Percentiles rank a stretch among this genome's conserved stretches.
Evolutionary conservation across 2,888 invertebrate genomes (phyloP).

Genomic region (Vesta saturnalis): DNA sequence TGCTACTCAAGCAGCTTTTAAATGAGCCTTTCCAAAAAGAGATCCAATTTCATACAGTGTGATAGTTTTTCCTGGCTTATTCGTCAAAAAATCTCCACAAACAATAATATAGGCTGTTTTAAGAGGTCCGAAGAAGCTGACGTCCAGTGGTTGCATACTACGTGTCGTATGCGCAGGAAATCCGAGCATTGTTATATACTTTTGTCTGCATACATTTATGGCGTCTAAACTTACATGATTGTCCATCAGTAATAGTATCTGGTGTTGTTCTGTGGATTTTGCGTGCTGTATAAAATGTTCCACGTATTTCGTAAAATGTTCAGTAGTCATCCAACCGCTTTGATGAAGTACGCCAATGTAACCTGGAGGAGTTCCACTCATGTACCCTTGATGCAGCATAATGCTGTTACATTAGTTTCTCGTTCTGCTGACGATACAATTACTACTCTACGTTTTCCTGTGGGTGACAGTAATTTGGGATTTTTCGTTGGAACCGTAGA

Average conservation of each 20-base stretch:
- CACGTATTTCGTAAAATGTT: not conserved
- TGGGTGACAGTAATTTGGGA: not conserved
- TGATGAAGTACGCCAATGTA: not conserved
- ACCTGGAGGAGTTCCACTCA: not conserved
- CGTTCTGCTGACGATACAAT: not conserved
- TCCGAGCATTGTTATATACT: not conserved
- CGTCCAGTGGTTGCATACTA: constrained; percentile 42
- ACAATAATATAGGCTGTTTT: constrained; percentile 36
- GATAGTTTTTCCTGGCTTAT: not conserved
- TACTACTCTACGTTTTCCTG: not conserved
- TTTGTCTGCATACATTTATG: not conserved
- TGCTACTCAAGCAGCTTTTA: not conserved
- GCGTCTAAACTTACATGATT: not conserved
- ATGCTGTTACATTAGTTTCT: not conserved
- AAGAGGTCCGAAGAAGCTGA: too few relatives aligned
- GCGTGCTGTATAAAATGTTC: not conserved
- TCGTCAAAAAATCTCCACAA: constrained; percentile 31
- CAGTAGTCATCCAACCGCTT: not conserved
- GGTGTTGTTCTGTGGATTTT: not conserved
- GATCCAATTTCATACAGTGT: not conserved
- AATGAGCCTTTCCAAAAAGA: not conserved
- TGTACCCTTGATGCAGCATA: not conserved
- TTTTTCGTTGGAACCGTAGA: not conserved
- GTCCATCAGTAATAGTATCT: not conserved
- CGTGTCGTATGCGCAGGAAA: too few relatives aligned